These are phyloP conservation scores for Galeopterus variegatus DNA, from an alignment of 2,113 vertebrate genomes.

Conservation along the genomic window DNA sequence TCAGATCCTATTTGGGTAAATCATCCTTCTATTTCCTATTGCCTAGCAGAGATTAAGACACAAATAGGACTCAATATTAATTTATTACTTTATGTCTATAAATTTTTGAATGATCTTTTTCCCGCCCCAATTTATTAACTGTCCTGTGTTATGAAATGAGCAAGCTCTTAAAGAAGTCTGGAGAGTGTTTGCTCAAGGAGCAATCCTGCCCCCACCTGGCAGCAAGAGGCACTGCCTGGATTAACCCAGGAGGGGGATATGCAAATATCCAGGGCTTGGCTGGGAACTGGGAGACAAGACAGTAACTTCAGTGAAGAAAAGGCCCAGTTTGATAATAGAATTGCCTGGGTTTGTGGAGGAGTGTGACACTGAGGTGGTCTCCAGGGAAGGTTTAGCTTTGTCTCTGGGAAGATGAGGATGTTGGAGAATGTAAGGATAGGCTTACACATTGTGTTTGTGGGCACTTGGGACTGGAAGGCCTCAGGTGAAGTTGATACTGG, in stretches of 20 bases:
- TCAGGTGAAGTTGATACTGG: background rate
- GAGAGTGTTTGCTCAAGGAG: background rate
- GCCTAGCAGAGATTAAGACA: background rate
- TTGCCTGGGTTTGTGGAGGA: background rate
- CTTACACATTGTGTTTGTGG: background rate
- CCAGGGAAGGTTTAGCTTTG: background rate
- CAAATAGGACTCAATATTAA: background rate
- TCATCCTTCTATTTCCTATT: background rate
- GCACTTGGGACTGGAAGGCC: background rate
- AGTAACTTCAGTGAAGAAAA: background rate
- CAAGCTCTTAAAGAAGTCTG: background rate
- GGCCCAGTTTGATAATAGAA: background rate
- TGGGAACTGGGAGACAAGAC: background rate
- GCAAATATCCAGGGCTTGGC: background rate
- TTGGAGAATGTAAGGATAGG: background rate
- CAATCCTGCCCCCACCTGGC: slow-evolving; percentile 58
- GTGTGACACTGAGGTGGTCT: background rate
- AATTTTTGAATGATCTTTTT: background rate
- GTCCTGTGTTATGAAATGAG: background rate
- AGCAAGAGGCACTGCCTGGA: background rate
- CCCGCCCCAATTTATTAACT: background rate
- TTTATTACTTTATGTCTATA: background rate
- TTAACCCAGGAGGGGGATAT: background rate
- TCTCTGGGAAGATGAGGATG: background rate
- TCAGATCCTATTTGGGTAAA: background rate